Evolutionary conservation across 2,113 vertebrate genomes (phyloP).

Genomic region (Pundamilia nyererei): DNA sequence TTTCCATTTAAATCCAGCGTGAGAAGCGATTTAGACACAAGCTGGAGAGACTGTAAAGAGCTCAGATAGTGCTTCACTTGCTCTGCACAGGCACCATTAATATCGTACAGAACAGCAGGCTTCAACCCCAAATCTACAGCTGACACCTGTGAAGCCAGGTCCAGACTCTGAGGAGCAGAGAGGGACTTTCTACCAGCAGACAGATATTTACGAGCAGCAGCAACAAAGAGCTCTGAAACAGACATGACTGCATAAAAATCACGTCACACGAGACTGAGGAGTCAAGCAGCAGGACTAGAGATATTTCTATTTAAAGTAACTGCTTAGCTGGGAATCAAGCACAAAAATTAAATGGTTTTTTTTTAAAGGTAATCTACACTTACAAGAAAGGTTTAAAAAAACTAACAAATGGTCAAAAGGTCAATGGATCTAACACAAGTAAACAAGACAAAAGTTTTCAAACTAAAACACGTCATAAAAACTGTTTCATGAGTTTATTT

Average conservation of each 20-base stretch:
- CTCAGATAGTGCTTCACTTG: slow-evolving; percentile 76
- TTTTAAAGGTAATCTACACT: background rate
- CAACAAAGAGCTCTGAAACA: slow-evolving; percentile 60
- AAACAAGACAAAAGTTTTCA: background rate
- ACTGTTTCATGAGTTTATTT: background rate
- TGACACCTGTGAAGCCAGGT: slow-evolving; percentile 75
- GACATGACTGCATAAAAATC: slow-evolving; percentile 9
- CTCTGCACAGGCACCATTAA: slow-evolving; percentile 53
- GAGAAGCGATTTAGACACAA: slow-evolving; percentile 65
- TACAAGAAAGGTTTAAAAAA: background rate
- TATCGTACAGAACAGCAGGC: slow-evolving; percentile 82
- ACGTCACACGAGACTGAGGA: background rate
- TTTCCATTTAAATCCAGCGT: slow-evolving; percentile 70
- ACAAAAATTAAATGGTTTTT: background rate
- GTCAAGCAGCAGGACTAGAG: background rate
- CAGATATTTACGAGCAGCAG: slow-evolving; percentile 72
- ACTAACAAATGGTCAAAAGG: background rate
- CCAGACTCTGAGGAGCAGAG: slow-evolving; percentile 62
- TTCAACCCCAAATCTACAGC: slow-evolving; percentile 82
- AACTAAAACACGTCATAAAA: background rate
- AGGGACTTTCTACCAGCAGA: slow-evolving; percentile 56
- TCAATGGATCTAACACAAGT: background rate
- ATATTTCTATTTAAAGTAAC: background rate
- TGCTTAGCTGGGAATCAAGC: background rate
- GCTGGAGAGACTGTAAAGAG: slow-evolving; percentile 60